Conservation (phyloP, 1,140 invertebrate genomes). For the Stegodyphus mimosarum region DNA sequence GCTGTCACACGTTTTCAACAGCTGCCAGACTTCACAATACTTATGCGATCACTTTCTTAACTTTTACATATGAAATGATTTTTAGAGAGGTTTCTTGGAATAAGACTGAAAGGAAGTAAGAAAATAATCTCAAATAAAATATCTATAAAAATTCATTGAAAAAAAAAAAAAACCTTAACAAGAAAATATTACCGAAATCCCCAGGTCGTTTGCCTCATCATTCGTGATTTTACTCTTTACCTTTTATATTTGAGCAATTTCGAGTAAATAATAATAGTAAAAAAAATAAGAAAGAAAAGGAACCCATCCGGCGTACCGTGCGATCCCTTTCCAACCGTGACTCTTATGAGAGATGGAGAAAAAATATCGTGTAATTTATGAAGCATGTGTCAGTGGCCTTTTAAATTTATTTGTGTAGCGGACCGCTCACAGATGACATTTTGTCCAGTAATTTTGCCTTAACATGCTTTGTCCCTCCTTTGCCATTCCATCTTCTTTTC, state of each 20-base stretch:
- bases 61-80: no score
- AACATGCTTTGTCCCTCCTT: slow-evolving; percentile 13
- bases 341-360: background rate
- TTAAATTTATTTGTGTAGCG: slow-evolving; percentile 7
- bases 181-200: background rate
- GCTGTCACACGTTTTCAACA: no score
- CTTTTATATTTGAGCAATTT: slow-evolving; percentile 31
- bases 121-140: no score
- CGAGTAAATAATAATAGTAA: slow-evolving; percentile 30
- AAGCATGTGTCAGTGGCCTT: slow-evolving; percentile 48
- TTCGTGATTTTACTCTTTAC: background rate
- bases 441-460: slow-evolving; percentile 39
- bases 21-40: no score
- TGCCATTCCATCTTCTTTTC: no score
- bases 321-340: slow-evolving; percentile 33
- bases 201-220: slow-evolving; percentile 25
- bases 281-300: background rate
- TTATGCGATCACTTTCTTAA: no score
- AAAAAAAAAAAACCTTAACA: slow-evolving; percentile 3
- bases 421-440: slow-evolving; percentile 17
- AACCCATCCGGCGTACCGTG: slow-evolving; percentile 35
- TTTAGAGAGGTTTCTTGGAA: no score
- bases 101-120: no score
- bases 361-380: slow-evolving; percentile 41
- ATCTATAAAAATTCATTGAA: background rate